phyloP scores from a whole-genome alignment of 53 echinoderm and acorn worm species.

The Echinometra lucunter region DNA sequence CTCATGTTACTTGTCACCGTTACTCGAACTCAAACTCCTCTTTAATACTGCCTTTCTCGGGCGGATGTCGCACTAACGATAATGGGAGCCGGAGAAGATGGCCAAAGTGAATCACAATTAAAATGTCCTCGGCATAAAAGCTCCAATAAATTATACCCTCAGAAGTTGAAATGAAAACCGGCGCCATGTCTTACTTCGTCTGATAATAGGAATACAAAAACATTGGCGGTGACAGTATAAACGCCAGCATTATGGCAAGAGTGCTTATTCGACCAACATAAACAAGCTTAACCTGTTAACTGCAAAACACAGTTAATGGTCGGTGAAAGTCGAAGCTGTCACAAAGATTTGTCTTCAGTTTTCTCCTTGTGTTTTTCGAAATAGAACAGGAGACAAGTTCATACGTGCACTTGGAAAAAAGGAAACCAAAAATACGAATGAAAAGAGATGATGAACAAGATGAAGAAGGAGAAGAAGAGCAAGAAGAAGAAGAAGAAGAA shows the following conservation, averaged over 20 bases:
- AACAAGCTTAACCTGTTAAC: neutral
- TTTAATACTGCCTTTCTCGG: neutral
- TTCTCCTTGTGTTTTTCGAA: too few relatives aligned
- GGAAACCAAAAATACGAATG: too few relatives aligned
- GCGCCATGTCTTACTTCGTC: neutral
- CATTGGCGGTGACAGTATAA: neutral
- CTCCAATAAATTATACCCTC: neutral
- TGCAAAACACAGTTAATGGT: neutral
- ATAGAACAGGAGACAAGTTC: too few relatives aligned
- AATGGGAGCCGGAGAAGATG: neutral
- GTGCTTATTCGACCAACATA: neutral
- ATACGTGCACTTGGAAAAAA: too few relatives aligned
- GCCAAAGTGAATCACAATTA: constrained; percentile 7
- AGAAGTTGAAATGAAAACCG: neutral
- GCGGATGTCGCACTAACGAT: neutral
- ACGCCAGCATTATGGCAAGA: neutral
- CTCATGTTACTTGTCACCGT: too few relatives aligned
- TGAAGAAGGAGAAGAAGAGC: too few relatives aligned
- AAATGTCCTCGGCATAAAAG: constrained; percentile 34
- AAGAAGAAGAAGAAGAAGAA: too few relatives aligned
- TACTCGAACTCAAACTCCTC: too few relatives aligned
- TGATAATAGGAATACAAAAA: neutral
- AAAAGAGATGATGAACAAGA: too few relatives aligned
- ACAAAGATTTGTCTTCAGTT: too few relatives aligned
- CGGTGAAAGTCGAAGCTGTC: neutral